Evolutionary conservation across 2,797 vertebrate species (phyloP).

Genomic region (Rhabdophis nuchalis): DNA sequence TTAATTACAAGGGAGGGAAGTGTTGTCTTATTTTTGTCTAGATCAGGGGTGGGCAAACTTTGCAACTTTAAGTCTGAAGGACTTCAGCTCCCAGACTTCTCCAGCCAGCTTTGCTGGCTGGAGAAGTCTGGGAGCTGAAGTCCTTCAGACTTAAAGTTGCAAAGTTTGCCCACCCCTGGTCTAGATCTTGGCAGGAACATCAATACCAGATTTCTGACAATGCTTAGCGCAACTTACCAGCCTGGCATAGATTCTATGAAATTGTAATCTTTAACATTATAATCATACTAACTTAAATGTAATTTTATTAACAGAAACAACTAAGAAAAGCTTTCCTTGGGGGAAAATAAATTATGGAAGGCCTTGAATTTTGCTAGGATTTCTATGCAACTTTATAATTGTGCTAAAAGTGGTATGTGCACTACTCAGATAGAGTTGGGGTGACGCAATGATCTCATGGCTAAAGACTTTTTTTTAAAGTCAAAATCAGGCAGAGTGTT

Average conservation of each 20-base stretch:
- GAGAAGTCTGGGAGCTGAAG: too few relatives aligned
- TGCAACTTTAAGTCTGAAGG: too few relatives aligned
- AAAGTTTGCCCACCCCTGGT: too few relatives aligned
- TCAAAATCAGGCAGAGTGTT: background rate
- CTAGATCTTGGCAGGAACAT: constrained; percentile 46
- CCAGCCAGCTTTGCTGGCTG: too few relatives aligned
- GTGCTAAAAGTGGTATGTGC: background rate
- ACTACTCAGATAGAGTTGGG: background rate
- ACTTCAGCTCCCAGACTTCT: too few relatives aligned
- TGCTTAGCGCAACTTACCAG: constrained; percentile 44
- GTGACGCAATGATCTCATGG: background rate
- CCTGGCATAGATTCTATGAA: constrained; percentile 47
- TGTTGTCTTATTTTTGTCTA: constrained; percentile 25
- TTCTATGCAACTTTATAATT: background rate
- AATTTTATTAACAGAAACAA: constrained; percentile 46
- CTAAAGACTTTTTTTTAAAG: background rate
- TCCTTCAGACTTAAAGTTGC: too few relatives aligned
- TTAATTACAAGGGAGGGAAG: constrained; percentile 54
- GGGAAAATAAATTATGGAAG: constrained; percentile 45
- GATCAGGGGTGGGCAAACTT: too few relatives aligned
- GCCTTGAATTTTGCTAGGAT: constrained; percentile 8
- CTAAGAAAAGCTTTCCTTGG: constrained; percentile 41
- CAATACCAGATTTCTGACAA: constrained; percentile 43
- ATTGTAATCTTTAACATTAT: constrained; percentile 42
- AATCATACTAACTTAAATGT: constrained; percentile 29